phyloP scores from a whole-genome alignment of 2,113 vertebrate genomes.

The Okapia johnstoni region DNA sequence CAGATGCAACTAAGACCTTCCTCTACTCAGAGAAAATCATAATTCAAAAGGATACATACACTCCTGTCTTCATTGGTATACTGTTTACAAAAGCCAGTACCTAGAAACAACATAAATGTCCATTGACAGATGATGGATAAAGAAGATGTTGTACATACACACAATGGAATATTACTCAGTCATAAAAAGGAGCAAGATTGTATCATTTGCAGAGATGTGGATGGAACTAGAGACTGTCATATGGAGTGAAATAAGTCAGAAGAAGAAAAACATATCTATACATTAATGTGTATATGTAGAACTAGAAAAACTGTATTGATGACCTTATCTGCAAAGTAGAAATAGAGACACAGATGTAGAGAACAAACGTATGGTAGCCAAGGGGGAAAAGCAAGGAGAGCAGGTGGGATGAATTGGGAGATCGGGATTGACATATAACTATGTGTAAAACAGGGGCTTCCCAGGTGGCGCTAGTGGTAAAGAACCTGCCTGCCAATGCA shows the following conservation, averaged over 20 bases:
- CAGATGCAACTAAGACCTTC: neutral
- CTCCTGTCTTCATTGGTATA: neutral
- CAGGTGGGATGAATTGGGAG: neutral
- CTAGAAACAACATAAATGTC: neutral
- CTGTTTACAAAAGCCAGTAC: neutral
- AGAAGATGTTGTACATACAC: neutral
- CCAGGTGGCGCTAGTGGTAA: neutral
- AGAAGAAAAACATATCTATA: neutral
- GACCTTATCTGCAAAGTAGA: neutral
- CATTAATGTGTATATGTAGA: neutral
- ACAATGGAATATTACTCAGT: neutral
- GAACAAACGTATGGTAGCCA: neutral
- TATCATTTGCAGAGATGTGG: neutral
- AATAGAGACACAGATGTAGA: neutral
- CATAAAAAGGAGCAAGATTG: neutral
- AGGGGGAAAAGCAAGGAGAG: neutral
- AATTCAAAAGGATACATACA: neutral
- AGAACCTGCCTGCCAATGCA: neutral
- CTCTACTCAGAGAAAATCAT: neutral
- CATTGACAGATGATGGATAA: neutral
- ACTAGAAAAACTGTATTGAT: neutral
- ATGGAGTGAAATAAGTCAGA: neutral
- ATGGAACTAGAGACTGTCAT: neutral
- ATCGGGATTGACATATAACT: neutral
- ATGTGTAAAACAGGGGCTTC: neutral